Evolutionary conservation across 2,797 vertebrate genomes (phyloP), one percentile per base, ranked within the genome.

Genomic region (Myiotriccus ornatus): DNA sequence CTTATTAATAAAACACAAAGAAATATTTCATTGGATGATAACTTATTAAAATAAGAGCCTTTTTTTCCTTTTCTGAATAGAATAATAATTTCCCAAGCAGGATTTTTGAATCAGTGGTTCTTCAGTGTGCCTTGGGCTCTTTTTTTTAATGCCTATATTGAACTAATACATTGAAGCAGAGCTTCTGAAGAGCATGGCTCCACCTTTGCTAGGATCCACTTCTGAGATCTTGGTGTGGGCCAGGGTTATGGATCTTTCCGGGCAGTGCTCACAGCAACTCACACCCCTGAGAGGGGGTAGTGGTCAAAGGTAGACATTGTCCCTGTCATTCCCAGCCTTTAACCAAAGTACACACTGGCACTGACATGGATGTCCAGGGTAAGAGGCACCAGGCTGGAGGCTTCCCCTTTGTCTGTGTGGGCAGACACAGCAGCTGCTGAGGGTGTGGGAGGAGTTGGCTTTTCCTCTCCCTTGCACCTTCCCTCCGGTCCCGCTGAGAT

Each of bases 111-210:
- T 71, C 15, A 3, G 7, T 70, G 10, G 3, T 44, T 75, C 27
- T 73, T 84, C 27, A 23, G 19, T 37, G n/a, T 17, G 5, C 30
- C 34, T 47, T 84, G 59, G 24, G 8, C 16, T 27, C 46, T 16
- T 27, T 37, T 27, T 69, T 27, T 3, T 4, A 49, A 67, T 59
- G 17, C 7, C 12, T 82, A 14, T 73, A 9, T 47, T 65, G 32
- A 59, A 7, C 19, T 23, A 68, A 67, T n/a, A 4, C 7, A 8
- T 14, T 43, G 53, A 71, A 78, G 39, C 39, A 85, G 67, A 83
- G 16, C 18, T 57, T 35, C 4, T 0, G 15, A 39, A 50, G 60
- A 56, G 16, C 1, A 0, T 8, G 17, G 30, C 28, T 82, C 24
- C 15, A 7, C 7, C 19, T 77, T 19, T 83, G 30, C 57, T 71